Base-by-base conservation (phyloP, 2,888 invertebrate species). In the Apomyelois bistriatella region DNA sequence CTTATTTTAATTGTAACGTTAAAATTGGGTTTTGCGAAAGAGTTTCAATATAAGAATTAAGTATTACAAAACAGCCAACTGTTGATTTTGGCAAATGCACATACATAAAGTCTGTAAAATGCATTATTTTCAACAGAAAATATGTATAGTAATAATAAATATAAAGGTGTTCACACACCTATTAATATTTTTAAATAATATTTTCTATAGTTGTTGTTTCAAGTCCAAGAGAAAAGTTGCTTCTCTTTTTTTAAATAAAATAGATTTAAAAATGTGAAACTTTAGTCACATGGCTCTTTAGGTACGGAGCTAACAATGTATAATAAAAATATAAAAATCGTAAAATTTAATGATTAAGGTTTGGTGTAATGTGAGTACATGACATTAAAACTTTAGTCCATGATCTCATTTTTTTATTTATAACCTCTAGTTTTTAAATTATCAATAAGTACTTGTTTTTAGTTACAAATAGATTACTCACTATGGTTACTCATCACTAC, bases 241-340 rank as follows among this genome's bases (percentile, higher is more conserved):
- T 85, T 83, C 80, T 79, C 75, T 74, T 72, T 65, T 65, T 58
- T 65, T 57, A 64, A 68, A 70, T 62, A 70, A 72, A 68, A 74
- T 83, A 82, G 82, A 71, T 76, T 73, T 73, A 74, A 77, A 69
- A 76, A 4, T 51, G 62, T n/a, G n/a, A 64, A 69, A 80, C 72
- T 65, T 82, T 86, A 86, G 89, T 87, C 85, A 85, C 71, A 68
- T 74, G 71, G 85, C 87, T 87, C 82, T 67, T 65, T 77, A 83
- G 75, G 70, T 70, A 74, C 60, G 58, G 85, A 82, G 89, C 81
- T 79, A 76, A 76, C 74, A 82, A 75, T 87, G 81, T 86, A 85
- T 81, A 79, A 82, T 80, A 86, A 82, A 82, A 79, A 68, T 66
- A 82, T 80, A 85, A 89, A 88, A 87, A 85, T 81, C 79, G 79